Conservation (phyloP, 64 coral and sea anemone genomes). For the Anthopleura sola region DNA sequence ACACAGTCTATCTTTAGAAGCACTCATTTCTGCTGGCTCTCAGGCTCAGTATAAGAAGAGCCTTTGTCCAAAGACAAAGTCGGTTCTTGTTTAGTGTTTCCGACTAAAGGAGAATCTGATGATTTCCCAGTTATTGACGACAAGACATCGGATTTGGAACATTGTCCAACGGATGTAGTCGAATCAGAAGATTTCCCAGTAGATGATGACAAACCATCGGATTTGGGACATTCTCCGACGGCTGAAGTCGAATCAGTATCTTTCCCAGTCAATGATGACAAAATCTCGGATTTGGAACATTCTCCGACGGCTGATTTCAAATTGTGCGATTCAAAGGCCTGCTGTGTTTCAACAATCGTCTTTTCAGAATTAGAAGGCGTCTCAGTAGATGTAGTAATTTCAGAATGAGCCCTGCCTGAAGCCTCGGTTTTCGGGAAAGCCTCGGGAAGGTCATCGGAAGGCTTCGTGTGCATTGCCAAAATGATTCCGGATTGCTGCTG, state of each 20-base stretch:
- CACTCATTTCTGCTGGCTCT: background rate
- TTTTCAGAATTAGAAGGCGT: background rate
- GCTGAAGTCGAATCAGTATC: background rate
- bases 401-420: background rate
- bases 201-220: background rate
- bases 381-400: background rate
- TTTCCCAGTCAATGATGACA: background rate
- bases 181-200: background rate
- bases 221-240: background rate
- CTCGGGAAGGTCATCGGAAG: background rate
- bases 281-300: background rate
- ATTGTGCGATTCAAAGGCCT: no score
- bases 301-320: no score
- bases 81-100: background rate
- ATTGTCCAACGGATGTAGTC: background rate
- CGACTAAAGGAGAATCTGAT: background rate
- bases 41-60: background rate
- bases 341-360: no score
- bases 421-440: no score
- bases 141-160: background rate
- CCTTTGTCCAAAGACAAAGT: background rate
- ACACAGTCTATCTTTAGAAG: background rate
- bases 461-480: background rate
- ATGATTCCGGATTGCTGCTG: background rate
- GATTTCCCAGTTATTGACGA: background rate